Evolutionary conservation across 2,797 vertebrate genomes (phyloP), one percentile per base, ranked within the genome.

Genomic region (Ctenopoma multispine): DNA sequence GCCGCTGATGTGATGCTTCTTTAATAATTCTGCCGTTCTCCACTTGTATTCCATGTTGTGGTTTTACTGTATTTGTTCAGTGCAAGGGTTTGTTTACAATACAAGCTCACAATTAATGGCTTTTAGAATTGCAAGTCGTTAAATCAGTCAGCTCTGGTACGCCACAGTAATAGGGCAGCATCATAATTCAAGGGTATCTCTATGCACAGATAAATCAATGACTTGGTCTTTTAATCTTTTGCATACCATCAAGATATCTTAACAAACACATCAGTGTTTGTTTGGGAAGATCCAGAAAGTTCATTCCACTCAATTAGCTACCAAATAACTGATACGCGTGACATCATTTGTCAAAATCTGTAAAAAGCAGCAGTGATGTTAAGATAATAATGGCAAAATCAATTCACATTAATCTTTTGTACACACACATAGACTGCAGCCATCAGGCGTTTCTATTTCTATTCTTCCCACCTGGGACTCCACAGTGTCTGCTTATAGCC

Each of bases 401-500:
- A 49, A 31, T 23, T 14, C 14, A 64, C 4, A 48, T 56, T 41
- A 63, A 59, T 34, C 31, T n/a, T 21, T 38, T 7, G 8, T 40
- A 65, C 27, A 80, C 38, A 65, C 18, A 67, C 36, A 17, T 13
- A 51, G 61, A 46, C 11, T 17, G 23, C 5, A 18, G 56, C 64
- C 63, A 58, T 72, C 61, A 78, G 38, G 40, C 18, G 15, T 20
- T 18, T 77, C 78, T 72, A 63, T 36, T 74, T 80, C 80, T 69
- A 72, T 49, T 34, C 62, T 47, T 84, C 70, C 82, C 85, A 80
- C 75, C 61, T 79, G 69, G 51, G 63, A 56, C 41, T 53, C 77
- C 63, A 53, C 53, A 59, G 62, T n/a, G 24, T 82, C 75, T 76
- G 53, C 77, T 80, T 69, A 80, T 80, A 78, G 77, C 70, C 72